phyloP scores from a whole-genome alignment of 2,888 invertebrate species.

The Andrena bicolor region DNA sequence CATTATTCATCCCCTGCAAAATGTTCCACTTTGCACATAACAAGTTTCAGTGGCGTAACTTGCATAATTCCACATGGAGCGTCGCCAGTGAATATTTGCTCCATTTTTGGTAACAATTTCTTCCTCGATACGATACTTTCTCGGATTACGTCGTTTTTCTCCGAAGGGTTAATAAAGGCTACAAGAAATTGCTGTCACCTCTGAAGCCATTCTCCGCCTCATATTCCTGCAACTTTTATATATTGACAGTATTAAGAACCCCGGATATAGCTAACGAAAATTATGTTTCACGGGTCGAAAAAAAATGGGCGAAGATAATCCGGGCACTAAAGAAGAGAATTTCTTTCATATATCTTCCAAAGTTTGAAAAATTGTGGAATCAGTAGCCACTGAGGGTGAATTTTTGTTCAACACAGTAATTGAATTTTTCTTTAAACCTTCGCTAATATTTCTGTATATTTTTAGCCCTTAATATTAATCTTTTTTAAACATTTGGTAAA shows the following conservation, averaged over 20 bases:
- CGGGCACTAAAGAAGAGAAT: too few species aligned
- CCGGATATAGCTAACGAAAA: not conserved
- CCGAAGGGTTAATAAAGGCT: not conserved
- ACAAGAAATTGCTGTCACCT: conserved; percentile 6
- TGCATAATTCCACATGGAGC: not conserved
- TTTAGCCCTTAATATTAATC: too few species aligned
- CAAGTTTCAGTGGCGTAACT: conserved; percentile 2
- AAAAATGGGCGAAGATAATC: too few species aligned
- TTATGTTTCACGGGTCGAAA: not conserved
- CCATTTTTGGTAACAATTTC: not conserved
- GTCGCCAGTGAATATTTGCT: not conserved
- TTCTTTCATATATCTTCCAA: too few species aligned
- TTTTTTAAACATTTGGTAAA: too few species aligned
- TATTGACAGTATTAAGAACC: not conserved
- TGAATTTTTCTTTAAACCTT: too few species aligned
- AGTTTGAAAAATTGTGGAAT: too few species aligned
- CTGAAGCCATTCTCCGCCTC: not conserved
- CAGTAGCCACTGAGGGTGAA: too few species aligned
- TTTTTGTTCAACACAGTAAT: too few species aligned
- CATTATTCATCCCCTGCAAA: not conserved
- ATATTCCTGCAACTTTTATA: not conserved
- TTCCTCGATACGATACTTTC: not conserved
- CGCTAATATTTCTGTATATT: too few species aligned
- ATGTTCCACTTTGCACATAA: not conserved
- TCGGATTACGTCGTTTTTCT: not conserved